phyloP scores from a whole-genome alignment of 2,888 invertebrate genomes.

The Cosmia trapezina region DNA sequence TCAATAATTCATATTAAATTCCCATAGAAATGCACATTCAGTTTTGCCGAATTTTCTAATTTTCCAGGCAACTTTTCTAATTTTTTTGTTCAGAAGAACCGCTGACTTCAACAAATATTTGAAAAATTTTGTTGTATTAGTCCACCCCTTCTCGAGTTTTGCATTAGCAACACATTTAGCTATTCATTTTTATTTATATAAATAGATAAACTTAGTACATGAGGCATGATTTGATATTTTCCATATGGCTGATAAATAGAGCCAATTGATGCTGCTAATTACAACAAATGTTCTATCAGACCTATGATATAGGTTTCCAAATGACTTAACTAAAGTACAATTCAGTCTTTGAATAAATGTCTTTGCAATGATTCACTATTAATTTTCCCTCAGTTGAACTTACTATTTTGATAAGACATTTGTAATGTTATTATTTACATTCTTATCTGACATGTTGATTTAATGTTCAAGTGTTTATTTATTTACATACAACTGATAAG shows the following conservation, averaged over 20 bases:
- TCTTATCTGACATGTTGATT: constrained; percentile 48
- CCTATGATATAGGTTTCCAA: background rate
- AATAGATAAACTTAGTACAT: background rate
- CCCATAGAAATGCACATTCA: no score
- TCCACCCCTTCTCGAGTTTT: no score
- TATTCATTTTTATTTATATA: no score
- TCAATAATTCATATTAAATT: no score
- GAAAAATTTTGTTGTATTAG: no score
- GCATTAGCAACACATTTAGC: no score
- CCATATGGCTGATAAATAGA: background rate
- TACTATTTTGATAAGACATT: constrained; percentile 28
- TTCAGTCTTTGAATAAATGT: constrained; percentile 20
- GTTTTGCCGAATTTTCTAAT: no score
- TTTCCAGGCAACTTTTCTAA: no score
- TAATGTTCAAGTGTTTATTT: constrained; percentile 54
- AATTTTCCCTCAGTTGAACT: constrained; percentile 12
- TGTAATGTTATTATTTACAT: constrained; percentile 54
- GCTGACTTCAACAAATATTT: no score
- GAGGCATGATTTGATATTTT: constrained; percentile 7
- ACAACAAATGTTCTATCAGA: constrained; percentile 8
- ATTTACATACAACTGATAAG: constrained; percentile 59
- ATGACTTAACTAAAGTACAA: constrained; percentile 21
- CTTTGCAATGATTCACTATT: constrained; percentile 37
- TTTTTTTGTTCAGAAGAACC: no score
- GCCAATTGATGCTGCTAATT: background rate